Conservation (phyloP, 2,113 vertebrate genomes). For the Actinemys pallida region DNA sequence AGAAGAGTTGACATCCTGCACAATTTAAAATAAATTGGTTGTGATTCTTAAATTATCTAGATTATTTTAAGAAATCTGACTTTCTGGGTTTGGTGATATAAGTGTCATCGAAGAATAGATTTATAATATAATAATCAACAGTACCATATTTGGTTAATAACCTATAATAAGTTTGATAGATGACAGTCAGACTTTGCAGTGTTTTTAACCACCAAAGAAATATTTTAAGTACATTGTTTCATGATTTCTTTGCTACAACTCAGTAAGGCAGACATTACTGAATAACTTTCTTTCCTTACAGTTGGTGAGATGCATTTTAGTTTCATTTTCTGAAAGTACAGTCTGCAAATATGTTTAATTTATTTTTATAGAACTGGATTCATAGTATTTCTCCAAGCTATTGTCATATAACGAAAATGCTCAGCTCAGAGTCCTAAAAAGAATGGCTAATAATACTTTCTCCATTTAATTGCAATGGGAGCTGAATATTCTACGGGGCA, state of each 20-base stretch:
- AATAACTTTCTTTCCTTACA: neutral
- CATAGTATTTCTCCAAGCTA: neutral
- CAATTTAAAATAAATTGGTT: neutral
- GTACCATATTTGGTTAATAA: neutral
- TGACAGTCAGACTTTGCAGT: neutral
- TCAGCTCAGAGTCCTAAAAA: neutral
- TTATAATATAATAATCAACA: neutral
- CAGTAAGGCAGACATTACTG: neutral
- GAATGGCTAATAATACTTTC: neutral
- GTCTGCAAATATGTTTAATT: neutral
- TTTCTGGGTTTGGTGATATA: neutral
- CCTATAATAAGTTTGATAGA: neutral
- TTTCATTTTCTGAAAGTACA: neutral
- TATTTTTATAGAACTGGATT: neutral
- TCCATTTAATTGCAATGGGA: neutral
- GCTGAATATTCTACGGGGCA: neutral
- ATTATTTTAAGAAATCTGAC: neutral
- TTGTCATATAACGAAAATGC: neutral
- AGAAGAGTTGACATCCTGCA: neutral
- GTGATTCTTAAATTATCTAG: neutral
- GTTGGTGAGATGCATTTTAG: neutral
- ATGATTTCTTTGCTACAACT: neutral
- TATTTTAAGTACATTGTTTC: neutral
- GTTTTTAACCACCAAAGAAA: neutral
- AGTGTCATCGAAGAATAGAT: neutral